Evolutionary conservation across 2,797 vertebrate genomes (phyloP), one percentile per base, ranked within the genome.

Genomic region (Enteromius argenteus): DNA sequence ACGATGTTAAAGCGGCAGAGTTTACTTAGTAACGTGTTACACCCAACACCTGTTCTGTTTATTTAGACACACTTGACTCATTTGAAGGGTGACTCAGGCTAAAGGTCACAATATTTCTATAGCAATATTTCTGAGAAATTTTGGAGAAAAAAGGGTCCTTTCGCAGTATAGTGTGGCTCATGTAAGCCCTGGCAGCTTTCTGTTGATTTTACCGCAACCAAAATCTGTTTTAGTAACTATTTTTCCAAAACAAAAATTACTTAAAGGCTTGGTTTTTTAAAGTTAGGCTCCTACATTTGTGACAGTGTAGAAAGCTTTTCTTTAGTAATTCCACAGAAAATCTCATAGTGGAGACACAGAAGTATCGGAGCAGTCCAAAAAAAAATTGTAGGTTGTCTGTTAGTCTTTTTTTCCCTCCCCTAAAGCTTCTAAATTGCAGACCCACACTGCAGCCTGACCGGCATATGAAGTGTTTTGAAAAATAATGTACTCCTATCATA

Each of bases 401-500:
- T 21, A 27, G 7, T 51, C 58, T 85, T 62, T 46, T 44, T 72
- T 71, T n/a, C 30, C 0, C 15, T 60, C 11, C 1, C 58, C 21
- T 71, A 15, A 60, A 66, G 21, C 21, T 27, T 49, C 62, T 30
- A 87, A 89, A 87, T 87, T 89, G 85, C 80, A 74, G 80, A 71
- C 62, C 73, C 73, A 58, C 71, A 69, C 37, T 75, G 49, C 56
- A 14, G 21, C 2, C 69, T 44, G 78, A 71, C 60, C 32, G 14
- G 67, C 69, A 73, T 74, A 84, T 78, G 68, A 81, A 86, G 76
- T 78, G 62, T 75, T 86, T 84, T 64, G 27, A 87, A 82, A 88
- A 83, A 88, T 73, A 78, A 81, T 69, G 71, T 46, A 44, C 51
- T 62, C 53, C 85, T 87, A 76, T 85, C 85, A 58, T 87, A 49